Percentiles rank a stretch among this genome's conserved stretches.
phyloP scores from a whole-genome alignment of 2,113 vertebrate genomes.

The Cheirogaleus medius region DNA sequence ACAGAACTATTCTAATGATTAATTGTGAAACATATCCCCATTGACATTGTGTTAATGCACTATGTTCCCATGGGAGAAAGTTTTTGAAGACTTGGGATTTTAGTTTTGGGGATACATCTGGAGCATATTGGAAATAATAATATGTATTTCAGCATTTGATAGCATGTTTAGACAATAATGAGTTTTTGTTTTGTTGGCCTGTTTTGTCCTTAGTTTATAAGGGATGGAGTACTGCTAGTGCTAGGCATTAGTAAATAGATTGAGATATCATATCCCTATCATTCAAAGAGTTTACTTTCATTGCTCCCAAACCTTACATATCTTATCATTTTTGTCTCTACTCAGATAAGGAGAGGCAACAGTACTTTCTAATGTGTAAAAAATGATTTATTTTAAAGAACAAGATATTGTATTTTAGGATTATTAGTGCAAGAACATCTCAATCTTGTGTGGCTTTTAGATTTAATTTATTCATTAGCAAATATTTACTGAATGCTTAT shows the following conservation, averaged over 20 bases:
- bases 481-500: not conserved
- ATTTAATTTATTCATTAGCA: slow-evolving; percentile 17
- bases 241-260: slow-evolving; percentile 1
- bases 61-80: not conserved
- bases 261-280: not conserved
- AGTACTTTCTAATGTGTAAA: slow-evolving; percentile 16
- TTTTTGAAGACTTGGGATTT: not conserved
- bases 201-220: not conserved
- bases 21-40: not conserved
- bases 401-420: not conserved
- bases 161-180: not conserved
- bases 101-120: slow-evolving; percentile 10
- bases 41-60: slow-evolving; percentile 29
- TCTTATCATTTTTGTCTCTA: not conserved
- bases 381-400: not conserved
- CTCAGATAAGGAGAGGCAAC: not conserved
- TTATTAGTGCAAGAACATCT: not conserved
- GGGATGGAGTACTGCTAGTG: not conserved
- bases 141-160: not conserved
- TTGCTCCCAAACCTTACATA: not conserved
- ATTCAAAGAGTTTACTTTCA: not conserved
- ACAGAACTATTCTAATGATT: slow-evolving; percentile 4
- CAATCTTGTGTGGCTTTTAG: slow-evolving; percentile 4
- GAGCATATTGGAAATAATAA: not conserved
- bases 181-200: not conserved